These are phyloP conservation scores for Pachypsylla venusta DNA, from an alignment of 1,140 invertebrate species.

Conservation along the genomic window DNA sequence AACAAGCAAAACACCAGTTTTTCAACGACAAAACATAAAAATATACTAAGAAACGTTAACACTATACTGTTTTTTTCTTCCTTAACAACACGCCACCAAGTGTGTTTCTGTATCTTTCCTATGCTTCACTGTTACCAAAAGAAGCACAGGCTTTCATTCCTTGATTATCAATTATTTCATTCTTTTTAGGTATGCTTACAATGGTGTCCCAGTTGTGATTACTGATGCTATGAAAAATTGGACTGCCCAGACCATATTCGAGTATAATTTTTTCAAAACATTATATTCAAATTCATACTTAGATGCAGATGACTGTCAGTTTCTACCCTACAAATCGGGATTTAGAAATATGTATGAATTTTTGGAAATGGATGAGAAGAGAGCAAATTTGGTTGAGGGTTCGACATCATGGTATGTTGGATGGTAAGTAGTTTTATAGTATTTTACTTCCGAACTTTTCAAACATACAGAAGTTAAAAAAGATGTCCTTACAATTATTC, in stretches of 20 bases:
- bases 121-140: too few relatives aligned
- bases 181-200: constrained; percentile 50
- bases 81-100: too few relatives aligned
- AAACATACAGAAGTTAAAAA: too few relatives aligned
- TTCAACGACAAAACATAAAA: too few relatives aligned
- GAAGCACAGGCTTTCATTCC: too few relatives aligned
- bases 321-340: constrained; percentile 81
- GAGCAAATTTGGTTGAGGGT: constrained; percentile 45
- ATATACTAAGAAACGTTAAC: too few relatives aligned
- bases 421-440: constrained; percentile 41
- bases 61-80: too few relatives aligned
- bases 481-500: too few relatives aligned
- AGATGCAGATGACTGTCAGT: constrained; percentile 55
- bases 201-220: constrained; percentile 63
- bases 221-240: constrained; percentile 62
- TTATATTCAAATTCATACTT: constrained; percentile 44
- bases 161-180: not conserved
- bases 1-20: too few relatives aligned
- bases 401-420: constrained; percentile 74
- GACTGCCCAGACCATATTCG: constrained; percentile 51
- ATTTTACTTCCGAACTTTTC: too few relatives aligned
- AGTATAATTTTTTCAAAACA: constrained; percentile 62
- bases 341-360: constrained; percentile 59
- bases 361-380: constrained; percentile 52
- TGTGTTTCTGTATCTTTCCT: too few relatives aligned